phyloP scores from a whole-genome alignment of 37 sponge, comb jelly and placozoan species.

The Oscarella lobularis region DNA sequence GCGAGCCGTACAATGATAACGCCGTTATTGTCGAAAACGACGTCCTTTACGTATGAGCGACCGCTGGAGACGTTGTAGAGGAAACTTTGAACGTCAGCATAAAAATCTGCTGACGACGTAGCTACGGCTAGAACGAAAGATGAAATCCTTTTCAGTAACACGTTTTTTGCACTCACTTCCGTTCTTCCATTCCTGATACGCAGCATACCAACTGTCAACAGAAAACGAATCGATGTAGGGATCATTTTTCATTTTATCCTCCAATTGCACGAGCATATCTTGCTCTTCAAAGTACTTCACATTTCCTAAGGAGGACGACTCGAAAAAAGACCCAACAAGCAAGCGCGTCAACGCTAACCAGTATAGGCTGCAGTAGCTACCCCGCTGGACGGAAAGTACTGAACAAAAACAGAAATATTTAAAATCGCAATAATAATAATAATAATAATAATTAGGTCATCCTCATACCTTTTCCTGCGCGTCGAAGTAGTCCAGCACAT shows the following conservation, averaged over 20 bases:
- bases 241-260: not conserved
- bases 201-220: not conserved
- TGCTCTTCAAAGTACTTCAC: not conserved
- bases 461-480: slow-evolving; percentile 12
- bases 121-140: too few species aligned
- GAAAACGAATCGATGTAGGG: not conserved
- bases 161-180: not conserved
- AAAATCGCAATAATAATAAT: not conserved
- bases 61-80: not conserved
- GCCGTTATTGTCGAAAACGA: not conserved
- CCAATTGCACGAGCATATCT: not conserved
- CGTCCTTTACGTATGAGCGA: not conserved
- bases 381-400: slow-evolving; percentile 20
- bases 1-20: not conserved
- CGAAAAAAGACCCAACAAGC: not conserved
- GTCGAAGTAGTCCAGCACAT: slow-evolving; percentile 15
- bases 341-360: not conserved
- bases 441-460: not conserved
- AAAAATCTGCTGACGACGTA: too few species aligned
- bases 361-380: slow-evolving; percentile 5
- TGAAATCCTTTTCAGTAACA: too few species aligned
- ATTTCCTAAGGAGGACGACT: not conserved
- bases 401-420: slow-evolving; percentile 1
- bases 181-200: not conserved
- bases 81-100: too few species aligned